Base-by-base conservation (phyloP, 2,113 vertebrate genomes). In the Oenanthe melanoleuca region DNA sequence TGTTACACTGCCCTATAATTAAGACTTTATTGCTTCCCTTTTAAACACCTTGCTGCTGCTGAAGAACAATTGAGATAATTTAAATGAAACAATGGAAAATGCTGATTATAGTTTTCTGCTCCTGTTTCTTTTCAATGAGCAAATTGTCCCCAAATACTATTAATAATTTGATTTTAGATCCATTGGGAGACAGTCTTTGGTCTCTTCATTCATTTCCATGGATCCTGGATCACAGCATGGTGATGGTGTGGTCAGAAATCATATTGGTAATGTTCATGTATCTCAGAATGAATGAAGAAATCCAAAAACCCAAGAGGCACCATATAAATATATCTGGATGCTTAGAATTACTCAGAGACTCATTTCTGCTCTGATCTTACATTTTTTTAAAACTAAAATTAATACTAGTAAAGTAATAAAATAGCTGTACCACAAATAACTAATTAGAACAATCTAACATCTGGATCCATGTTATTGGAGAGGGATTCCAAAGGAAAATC, bases 1-100 rank as follows among this genome's bases (percentile, higher is more conserved):
- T 77, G 78, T 82, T 96, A 81, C 65, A 63, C 71, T 89, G 86
- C 91, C 83, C 85, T 95, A 9, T 96, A 96, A 97, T 97, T 96
- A 96, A 94, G 63, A 87, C 75, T 82, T 80, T 93, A 37, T 67
- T 86, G 42, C 89, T 97, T 89, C 80, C 80, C 69, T 95, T 85
- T 49, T 94, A 85, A 95, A 80, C 45, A 63, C 8, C 11, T 80
- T 96, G 73, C 86, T 34, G 14, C 65, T 88, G 65, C 79, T 83
- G 26, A n/a, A 71, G 52, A 97, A 82, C 84, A 97, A 89, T 87
- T 95, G 92, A 97, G 74, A 83, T 86, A 31, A 56, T 78, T 65
- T 26, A 86, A 92, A 92, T 71, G 55, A 94, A 71, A 95, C 77
- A 86, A 89, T 65, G 38, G 47, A 83, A 94, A 86, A 86, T 75